Base-by-base conservation (phyloP, 2,888 invertebrate species). In the Chalcosyrphus nemorum region DNA sequence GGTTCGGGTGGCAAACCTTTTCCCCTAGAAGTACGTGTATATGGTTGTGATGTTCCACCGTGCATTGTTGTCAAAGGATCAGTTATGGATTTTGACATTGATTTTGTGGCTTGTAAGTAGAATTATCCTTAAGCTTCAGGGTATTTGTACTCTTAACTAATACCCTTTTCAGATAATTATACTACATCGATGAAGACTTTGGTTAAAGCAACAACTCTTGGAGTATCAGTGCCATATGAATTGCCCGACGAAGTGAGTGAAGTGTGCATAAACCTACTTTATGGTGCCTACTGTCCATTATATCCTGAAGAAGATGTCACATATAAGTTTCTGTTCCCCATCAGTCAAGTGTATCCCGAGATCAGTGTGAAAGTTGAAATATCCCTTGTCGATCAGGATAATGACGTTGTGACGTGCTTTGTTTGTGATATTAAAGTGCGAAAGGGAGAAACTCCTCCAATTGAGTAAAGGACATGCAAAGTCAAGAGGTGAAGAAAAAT, bases 271-370 rank as follows among this genome's bases (percentile, higher is more conserved):
- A 88, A 89, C 75, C 86, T 90, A 2, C 32, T 89, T 65, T 88
- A 89, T 15, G 89, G 87, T 1, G 90, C 89, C 52, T 87, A 88
- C 7, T 92, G 91, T 59, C 91, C 91, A 9, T 78, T 91, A 13
- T 87, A 89, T 54, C 86, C 86, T 5, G 88, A 86, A 21, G 91
- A 91, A 78, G 89, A 89, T 85, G 90, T 88, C n/a, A 89, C 89
- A 0, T 92, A 91, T 56, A 74, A 88, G 11, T 89, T 91, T 19
- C 86, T 87, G 24, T 88, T 91, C 61, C 90, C 88, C 45, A 78
- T 90, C 1, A 88, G 88, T 4, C 87, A 88, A 1, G 2, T 41
- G 0, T 91, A 90, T 86, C 91, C 91, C 17, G 89, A 90, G 87
- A 88, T 91, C n/a, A 87, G 88, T 2, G 89, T 90, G 13, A 88